A percentile compares a stretch with the other conserved stretches of the same genome.
Evolutionary conservation across 1,140 invertebrate species (phyloP).

Genomic region (Portunus trituberculatus): DNA sequence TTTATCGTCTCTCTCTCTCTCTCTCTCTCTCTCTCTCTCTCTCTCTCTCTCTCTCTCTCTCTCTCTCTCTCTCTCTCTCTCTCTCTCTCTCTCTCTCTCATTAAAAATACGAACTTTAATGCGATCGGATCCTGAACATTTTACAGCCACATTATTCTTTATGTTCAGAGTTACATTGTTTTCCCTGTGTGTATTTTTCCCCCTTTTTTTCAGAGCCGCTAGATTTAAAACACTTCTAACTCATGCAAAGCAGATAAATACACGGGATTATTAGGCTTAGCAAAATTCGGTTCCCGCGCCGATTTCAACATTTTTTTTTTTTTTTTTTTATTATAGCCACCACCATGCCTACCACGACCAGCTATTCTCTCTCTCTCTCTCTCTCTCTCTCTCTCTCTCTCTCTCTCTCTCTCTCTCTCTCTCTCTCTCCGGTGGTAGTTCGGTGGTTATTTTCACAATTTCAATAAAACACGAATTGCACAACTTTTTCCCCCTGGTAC

Average conservation of each 20-base stretch:
- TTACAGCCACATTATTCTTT: not conserved
- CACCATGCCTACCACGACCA: no score
- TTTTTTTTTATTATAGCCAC: no score
- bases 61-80: no score
- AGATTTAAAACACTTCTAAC: not conserved
- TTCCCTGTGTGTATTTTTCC: not conserved
- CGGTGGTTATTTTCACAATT: not conserved
- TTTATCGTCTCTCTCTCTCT: no score
- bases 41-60: no score
- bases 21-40: no score
- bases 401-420: no score
- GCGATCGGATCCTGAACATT: no score
- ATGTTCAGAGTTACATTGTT: not conserved
- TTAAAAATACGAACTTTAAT: no score
- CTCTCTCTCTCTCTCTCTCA: no score
- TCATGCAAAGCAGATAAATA: not conserved
- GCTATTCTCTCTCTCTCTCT: no score
- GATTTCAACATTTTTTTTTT: not conserved
- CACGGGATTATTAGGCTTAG: not conserved
- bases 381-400: no score
- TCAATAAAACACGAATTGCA: not conserved
- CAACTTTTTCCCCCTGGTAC: not conserved
- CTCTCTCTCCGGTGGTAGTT: not conserved
- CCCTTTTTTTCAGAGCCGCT: not conserved
- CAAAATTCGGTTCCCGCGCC: not conserved